Percentiles rank a stretch among this genome's conserved stretches.
phyloP scores from a whole-genome alignment of 2,113 vertebrate genomes.

The Montifringilla adamsi region DNA sequence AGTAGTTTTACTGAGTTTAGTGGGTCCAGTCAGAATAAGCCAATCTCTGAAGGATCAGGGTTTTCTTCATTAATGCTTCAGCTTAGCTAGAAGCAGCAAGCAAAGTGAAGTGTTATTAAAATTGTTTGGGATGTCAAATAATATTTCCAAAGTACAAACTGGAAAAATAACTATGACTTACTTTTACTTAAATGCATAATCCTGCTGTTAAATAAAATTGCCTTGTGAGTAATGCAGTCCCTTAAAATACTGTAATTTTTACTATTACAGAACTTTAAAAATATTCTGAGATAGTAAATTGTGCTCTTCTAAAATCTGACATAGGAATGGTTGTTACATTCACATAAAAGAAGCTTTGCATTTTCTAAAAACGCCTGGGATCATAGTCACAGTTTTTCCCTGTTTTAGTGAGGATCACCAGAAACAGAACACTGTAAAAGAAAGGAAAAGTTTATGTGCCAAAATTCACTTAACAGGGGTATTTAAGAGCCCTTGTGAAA shows the following conservation, averaged over 20 bases:
- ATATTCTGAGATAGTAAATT: not conserved
- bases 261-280: not conserved
- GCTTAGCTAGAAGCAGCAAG: not conserved
- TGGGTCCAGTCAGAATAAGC: not conserved
- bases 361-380: not conserved
- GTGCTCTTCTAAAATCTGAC: not conserved
- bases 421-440: not conserved
- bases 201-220: not conserved
- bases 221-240: not conserved
- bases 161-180: not conserved
- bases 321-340: not conserved
- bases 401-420: not conserved
- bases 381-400: not conserved
- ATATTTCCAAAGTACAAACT: not conserved
- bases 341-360: not conserved
- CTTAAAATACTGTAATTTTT: not conserved
- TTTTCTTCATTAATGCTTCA: not conserved
- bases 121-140: not conserved
- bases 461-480: not conserved
- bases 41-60: not conserved
- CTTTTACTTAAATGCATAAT: not conserved
- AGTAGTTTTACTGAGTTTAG: not conserved
- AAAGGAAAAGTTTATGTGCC: not conserved
- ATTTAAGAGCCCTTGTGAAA: not conserved
- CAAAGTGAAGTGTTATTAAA: not conserved